Evolutionary conservation across 23 tunicate genomes (phyloP).

Genomic region (Ascidia mentula): DNA sequence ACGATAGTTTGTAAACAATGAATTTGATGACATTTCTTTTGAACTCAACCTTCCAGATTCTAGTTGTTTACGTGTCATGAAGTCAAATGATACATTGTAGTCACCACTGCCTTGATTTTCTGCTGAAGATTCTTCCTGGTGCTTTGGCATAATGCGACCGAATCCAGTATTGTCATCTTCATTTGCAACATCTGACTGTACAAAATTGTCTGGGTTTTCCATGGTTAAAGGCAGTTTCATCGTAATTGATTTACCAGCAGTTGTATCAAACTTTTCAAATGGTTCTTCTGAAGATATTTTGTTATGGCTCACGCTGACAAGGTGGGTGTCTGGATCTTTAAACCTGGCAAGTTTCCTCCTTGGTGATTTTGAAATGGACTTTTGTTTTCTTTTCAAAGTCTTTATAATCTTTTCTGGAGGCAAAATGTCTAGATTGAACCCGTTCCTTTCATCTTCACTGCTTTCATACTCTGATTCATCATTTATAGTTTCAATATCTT

Average conservation of each 20-base stretch:
- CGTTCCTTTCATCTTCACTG: slow-evolving; percentile 24
- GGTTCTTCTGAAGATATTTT: neutral
- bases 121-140: neutral
- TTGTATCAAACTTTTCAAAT: slow-evolving; percentile 9
- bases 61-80: slow-evolving; percentile 53
- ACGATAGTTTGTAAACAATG: slow-evolving; percentile 46
- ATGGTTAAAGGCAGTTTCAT: slow-evolving; percentile 21
- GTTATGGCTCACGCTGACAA: neutral
- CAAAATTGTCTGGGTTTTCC: neutral
- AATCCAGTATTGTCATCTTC: slow-evolving; percentile 34
- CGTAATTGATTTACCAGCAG: slow-evolving; percentile 6
- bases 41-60: slow-evolving; percentile 30
- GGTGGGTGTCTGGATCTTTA: neutral
- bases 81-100: slow-evolving; percentile 20
- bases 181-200: neutral
- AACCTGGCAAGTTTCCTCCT: slow-evolving; percentile 16
- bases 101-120: slow-evolving; percentile 14
- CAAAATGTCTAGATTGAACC: slow-evolving; percentile 2
- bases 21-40: slow-evolving; percentile 39
- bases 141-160: slow-evolving; percentile 40
- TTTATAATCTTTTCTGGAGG: slow-evolving; percentile 19
- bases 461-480: slow-evolving; percentile 70
- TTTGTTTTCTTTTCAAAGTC: slow-evolving; percentile 18
- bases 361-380: slow-evolving; percentile 13
- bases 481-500: slow-evolving; percentile 11